Conservation (phyloP, 2,888 invertebrate genomes). For the Cryptus armator region DNA sequence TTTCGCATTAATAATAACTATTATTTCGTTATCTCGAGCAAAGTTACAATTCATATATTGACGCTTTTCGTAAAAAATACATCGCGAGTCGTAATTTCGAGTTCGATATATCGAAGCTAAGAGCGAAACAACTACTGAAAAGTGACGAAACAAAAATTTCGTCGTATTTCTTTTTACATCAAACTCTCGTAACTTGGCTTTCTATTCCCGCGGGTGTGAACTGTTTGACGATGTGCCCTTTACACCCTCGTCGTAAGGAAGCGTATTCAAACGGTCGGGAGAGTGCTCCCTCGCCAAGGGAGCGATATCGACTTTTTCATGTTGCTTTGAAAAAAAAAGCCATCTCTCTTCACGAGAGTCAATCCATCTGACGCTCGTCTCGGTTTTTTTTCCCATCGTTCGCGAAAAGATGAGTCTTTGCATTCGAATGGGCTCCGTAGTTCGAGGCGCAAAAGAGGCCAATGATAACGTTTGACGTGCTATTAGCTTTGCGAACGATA, state of each 20-base stretch:
- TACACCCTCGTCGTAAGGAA: constrained; percentile 21
- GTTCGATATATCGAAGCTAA: background rate
- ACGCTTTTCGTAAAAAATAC: background rate
- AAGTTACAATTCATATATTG: background rate
- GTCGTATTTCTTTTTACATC: background rate
- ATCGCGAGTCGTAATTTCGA: background rate
- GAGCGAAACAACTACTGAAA: background rate
- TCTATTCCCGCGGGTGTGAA: background rate
- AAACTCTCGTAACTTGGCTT: background rate
- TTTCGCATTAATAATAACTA: too few species aligned
- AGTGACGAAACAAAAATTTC: background rate
- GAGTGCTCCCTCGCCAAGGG: background rate
- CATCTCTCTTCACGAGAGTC: background rate
- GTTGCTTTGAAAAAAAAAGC: constrained; percentile 20
- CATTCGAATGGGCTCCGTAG: constrained; percentile 40
- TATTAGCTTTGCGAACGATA: constrained; percentile 45
- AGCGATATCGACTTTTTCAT: constrained; percentile 29
- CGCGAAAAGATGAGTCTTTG: constrained; percentile 22
- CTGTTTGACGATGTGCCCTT: constrained; percentile 20
- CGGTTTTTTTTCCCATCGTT: background rate
- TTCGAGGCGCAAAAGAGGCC: constrained; percentile 10
- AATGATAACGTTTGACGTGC: constrained; percentile 45
- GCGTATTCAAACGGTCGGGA: background rate
- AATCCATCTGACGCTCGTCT: constrained; percentile 1
- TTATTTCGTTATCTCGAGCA: too few species aligned